A percentile compares a stretch with the other conserved stretches of the same genome.
Evolutionary conservation across 64 coral and sea anemone genomes (phyloP).

Genomic region (Montipora foliosa): DNA sequence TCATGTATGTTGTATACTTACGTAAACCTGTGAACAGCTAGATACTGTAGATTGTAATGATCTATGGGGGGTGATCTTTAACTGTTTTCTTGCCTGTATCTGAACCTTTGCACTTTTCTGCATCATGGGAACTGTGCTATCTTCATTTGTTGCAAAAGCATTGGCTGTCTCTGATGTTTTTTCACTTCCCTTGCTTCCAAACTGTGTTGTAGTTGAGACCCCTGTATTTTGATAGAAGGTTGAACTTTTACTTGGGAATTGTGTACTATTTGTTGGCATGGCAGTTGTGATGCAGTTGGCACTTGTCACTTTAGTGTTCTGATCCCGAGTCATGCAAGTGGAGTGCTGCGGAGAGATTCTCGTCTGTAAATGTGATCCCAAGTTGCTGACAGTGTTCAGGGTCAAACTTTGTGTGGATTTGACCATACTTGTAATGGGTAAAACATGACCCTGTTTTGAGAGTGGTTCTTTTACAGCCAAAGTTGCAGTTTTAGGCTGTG

Average conservation of each 20-base stretch:
- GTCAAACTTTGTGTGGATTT: neutral
- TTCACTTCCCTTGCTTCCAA: neutral
- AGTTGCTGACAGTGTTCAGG: neutral
- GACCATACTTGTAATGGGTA: neutral
- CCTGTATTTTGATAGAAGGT: neutral
- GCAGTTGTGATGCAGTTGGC: neutral
- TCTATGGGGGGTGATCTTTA: neutral
- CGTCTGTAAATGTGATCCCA: neutral
- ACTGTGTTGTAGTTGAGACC: neutral
- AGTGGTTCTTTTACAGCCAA: neutral
- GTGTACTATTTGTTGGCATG: neutral
- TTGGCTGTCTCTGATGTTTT: neutral
- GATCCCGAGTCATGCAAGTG: neutral
- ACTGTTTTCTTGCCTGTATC: neutral
- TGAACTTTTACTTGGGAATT: neutral
- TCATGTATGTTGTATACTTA: neutral
- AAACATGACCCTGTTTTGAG: neutral
- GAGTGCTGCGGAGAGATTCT: neutral
- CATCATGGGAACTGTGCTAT: neutral
- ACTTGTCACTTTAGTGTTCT: no score
- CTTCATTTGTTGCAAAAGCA: neutral
- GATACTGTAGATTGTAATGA: neutral
- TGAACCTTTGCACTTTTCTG: neutral
- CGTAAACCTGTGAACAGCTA: neutral
- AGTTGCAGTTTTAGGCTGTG: neutral